Percentiles rank a stretch among this genome's conserved stretches.
phyloP scores from a whole-genome alignment of 2,888 invertebrate genomes.

The Lutraria lutraria region DNA sequence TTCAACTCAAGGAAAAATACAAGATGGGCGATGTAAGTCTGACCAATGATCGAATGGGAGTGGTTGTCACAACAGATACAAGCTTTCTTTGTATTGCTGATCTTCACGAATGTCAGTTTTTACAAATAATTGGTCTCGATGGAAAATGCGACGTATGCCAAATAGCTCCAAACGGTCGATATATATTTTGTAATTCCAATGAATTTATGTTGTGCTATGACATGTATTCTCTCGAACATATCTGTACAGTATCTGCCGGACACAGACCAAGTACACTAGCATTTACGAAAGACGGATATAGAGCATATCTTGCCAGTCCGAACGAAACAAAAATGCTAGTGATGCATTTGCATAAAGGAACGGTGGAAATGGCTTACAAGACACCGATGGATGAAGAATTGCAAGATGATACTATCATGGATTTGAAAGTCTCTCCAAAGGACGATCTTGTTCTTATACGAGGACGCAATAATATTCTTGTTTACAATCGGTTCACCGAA shows the following conservation, averaged over 20 bases:
- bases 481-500: conserved; percentile 81
- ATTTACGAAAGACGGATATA: conserved; percentile 79
- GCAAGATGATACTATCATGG: conserved; percentile 71
- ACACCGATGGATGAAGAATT: conserved; percentile 77
- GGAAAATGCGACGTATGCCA: conserved; percentile 81
- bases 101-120: conserved; percentile 78
- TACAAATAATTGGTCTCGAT: conserved; percentile 82
- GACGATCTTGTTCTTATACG: conserved; percentile 78
- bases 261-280: conserved; percentile 77
- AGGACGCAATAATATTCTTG: conserved; percentile 77
- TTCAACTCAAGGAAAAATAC: conserved; percentile 82
- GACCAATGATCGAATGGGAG: conserved; percentile 80
- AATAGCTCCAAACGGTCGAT: conserved; percentile 81
- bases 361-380: conserved; percentile 83
- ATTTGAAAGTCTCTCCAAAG: conserved; percentile 76
- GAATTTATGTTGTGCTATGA: conserved; percentile 81
- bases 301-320: conserved; percentile 80
- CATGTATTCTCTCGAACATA: conserved; percentile 79
- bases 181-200: conserved; percentile 83
- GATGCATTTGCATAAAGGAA: conserved; percentile 80
- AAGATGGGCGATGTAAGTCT: conserved; percentile 78
- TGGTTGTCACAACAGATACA: conserved; percentile 82
- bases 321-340: conserved; percentile 80
- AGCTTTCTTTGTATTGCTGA: conserved; percentile 85
- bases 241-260: conserved; percentile 78